Evolutionary conservation across 2,888 invertebrate genomes (phyloP), one percentile per base, ranked within the genome.

Genomic region (Stenotaenia linearis): DNA sequence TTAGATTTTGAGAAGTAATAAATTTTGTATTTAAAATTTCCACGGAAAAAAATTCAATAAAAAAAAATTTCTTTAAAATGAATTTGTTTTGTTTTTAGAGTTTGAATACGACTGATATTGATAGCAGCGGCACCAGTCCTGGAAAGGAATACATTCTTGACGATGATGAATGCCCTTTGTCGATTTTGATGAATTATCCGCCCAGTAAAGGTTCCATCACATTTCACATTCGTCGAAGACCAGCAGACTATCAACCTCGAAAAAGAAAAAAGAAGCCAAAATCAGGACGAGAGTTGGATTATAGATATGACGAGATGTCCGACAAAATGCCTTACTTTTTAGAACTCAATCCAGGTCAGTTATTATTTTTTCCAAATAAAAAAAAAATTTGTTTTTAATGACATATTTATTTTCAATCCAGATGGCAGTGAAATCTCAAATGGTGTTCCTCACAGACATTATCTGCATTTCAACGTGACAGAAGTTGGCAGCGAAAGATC

Each of bases 81-180:
- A 75, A 35, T 76, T 15, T 5, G 28, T 45, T 69, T 77, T 18
- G 25, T 4, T 25, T 69, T 50, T 69, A 50, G 30, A 35, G 74
- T 35, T 78, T 61, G 25, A 79, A 77, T 25, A 77, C 40, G 15
- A 79, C 78, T 12, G 80, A 81, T 32, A 79, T 78, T 1, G 80
- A 81, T 25, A 76, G 50, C 21, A 81, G 79, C 21, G 87, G 83
- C 84, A 30, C 84, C 85, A 12, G 83, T 84, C 37, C 83, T 50
- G 80, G 78, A 15, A 85, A 21, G 21, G 97, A 98, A 87, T 95
- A 96, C 86, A 93, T 98, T 83, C 89, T 99, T 83, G 96, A 97
- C 86, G 97, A 98, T 86, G 96, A 97, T 87, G 98, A 99, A 87
- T 98, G 98, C 87, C 98, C 98, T 69, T 89, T 98, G 82, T 94